phyloP scores from a whole-genome alignment of 2,797 vertebrate genomes.

The Sebastes jordani region DNA sequence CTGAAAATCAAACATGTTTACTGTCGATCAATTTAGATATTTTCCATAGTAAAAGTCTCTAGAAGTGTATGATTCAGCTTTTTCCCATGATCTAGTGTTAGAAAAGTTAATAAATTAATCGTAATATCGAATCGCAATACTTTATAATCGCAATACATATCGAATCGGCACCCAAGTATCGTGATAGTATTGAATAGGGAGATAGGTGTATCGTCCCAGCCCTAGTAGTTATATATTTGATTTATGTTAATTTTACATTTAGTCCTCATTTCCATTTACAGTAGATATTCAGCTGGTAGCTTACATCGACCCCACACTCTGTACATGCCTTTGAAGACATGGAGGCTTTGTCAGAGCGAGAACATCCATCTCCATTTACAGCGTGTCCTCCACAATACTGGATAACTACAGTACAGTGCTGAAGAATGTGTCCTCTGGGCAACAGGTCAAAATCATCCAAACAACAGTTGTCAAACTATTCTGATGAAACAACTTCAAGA shows the following conservation, averaged over 20 bases:
- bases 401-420: not conserved
- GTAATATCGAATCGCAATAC: fast-evolving
- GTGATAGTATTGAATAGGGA: fast-evolving
- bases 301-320: not conserved
- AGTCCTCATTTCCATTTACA: not conserved
- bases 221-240: not conserved
- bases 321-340: conserved; percentile 6
- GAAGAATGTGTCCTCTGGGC: not conserved
- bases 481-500: conserved; percentile 16
- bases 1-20: too few species aligned
- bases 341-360: not conserved
- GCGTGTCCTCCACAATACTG: not conserved
- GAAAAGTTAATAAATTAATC: too few species aligned
- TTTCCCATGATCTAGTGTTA: too few species aligned
- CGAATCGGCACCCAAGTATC: too few species aligned
- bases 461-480: conserved; percentile 11
- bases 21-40: too few species aligned
- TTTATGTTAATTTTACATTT: not conserved
- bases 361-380: conserved; percentile 24
- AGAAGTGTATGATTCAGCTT: too few species aligned
- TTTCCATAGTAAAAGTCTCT: too few species aligned
- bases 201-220: too few species aligned
- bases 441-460: conserved; percentile 13
- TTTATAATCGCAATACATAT: too few species aligned
- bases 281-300: not conserved